Evolutionary conservation across 2,888 invertebrate genomes (phyloP).

Genomic region (Caenorhabditis sp.): DNA sequence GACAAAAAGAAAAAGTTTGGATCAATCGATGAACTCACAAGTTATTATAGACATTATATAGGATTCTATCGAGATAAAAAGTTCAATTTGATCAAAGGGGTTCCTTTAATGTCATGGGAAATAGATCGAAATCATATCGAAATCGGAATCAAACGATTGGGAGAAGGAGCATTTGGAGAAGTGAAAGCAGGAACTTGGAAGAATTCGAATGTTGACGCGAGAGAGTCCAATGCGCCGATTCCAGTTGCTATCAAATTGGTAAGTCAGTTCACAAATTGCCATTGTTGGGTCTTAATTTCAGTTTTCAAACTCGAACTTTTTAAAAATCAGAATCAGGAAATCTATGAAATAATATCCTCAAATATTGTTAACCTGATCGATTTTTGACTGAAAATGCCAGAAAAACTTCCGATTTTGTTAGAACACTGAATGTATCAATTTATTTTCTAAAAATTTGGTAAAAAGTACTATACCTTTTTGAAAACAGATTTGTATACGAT

Average conservation of each 20-base stretch:
- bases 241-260: slow-evolving; percentile 8
- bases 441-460: too few relatives aligned
- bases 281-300: too few relatives aligned
- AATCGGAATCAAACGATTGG: slow-evolving; percentile 8
- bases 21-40: slow-evolving; percentile 18
- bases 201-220: background rate
- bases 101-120: slow-evolving; percentile 24
- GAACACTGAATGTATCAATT: too few relatives aligned
- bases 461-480: too few relatives aligned
- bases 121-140: slow-evolving; percentile 18
- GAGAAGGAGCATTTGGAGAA: slow-evolving; percentile 10
- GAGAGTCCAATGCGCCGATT: background rate
- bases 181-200: slow-evolving; percentile 4
- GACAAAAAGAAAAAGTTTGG: slow-evolving; percentile 22
- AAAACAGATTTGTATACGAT: too few relatives aligned
- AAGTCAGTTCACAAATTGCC: too few relatives aligned
- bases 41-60: slow-evolving; percentile 16
- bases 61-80: slow-evolving; percentile 12
- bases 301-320: too few relatives aligned
- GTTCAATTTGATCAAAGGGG: slow-evolving; percentile 9
- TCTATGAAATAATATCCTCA: too few relatives aligned
- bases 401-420: too few relatives aligned
- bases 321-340: too few relatives aligned
- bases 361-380: too few relatives aligned
- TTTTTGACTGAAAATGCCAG: too few relatives aligned